Conservation (phyloP, 2,797 vertebrate genomes). For the Rhynchotus rufescens region DNA sequence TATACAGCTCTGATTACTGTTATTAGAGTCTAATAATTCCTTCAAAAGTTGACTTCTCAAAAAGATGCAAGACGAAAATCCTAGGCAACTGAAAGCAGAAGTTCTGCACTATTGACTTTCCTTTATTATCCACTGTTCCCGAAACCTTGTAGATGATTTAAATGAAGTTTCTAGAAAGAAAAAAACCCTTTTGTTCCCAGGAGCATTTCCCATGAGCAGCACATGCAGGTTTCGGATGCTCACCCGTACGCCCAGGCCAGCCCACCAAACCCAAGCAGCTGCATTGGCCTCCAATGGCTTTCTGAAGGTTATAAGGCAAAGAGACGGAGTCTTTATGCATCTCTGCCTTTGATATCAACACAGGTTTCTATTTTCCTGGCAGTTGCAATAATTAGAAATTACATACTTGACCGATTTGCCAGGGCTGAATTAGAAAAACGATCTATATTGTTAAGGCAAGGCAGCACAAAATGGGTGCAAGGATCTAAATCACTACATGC, state of each 20-base stretch:
- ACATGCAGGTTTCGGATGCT: too few species aligned
- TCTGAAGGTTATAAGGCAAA: neutral
- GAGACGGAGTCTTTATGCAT: neutral
- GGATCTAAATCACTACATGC: neutral
- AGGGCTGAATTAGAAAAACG: neutral
- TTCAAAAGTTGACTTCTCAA: neutral
- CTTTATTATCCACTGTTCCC: neutral
- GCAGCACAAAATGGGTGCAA: neutral
- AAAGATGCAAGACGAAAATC: neutral
- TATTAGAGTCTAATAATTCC: neutral
- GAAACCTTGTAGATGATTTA: neutral
- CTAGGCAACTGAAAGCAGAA: neutral
- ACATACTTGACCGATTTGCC: neutral
- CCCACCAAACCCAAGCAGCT: neutral
- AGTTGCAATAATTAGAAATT: conserved; percentile 6
- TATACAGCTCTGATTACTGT: fast-evolving
- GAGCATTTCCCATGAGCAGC: neutral
- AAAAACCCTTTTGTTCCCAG: neutral
- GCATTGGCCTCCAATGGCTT: neutral
- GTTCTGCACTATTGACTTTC: neutral
- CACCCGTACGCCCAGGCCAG: neutral
- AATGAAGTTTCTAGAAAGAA: neutral
- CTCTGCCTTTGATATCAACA: neutral
- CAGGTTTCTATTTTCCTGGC: neutral
- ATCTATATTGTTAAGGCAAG: neutral